Evolutionary conservation across 2,113 vertebrate genomes (phyloP).

Genomic region (Thunnus thynnus): DNA sequence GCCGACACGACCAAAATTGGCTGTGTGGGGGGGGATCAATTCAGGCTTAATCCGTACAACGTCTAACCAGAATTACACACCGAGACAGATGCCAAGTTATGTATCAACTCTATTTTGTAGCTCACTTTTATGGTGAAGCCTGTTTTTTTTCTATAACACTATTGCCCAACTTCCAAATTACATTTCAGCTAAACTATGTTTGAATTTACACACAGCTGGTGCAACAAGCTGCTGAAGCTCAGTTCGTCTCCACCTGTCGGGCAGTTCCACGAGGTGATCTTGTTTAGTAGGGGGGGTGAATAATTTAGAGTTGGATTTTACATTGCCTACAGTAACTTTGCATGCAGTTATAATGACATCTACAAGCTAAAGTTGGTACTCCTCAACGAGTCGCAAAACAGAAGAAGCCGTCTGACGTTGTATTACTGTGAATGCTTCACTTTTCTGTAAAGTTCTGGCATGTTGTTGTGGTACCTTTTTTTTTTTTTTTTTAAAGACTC

Average conservation of each 20-base stretch:
- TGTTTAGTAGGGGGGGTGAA: conserved; percentile 23
- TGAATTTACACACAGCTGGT: conserved; percentile 26
- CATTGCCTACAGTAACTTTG: conserved; percentile 44
- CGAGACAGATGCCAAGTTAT: too few relatives aligned
- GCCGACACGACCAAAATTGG: too few relatives aligned
- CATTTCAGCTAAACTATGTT: neutral
- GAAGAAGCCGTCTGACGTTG: conserved; percentile 36
- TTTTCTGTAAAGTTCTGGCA: conserved; percentile 57
- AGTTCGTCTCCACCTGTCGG: neutral
- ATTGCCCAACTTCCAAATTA: neutral
- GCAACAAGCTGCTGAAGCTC: conserved; percentile 53
- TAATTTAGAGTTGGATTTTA: conserved; percentile 4
- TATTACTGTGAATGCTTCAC: conserved; percentile 74
- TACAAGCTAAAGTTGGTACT: conserved; percentile 43
- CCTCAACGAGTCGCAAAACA: neutral
- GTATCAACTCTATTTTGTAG: neutral
- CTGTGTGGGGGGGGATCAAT: too few relatives aligned
- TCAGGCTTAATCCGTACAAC: too few relatives aligned
- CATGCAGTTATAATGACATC: conserved; percentile 58
- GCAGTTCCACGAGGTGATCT: conserved; percentile 24
- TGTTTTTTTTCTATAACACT: neutral
- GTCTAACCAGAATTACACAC: too few relatives aligned
- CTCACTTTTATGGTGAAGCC: neutral
- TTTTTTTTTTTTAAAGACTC: conserved; percentile 8
- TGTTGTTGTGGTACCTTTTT: conserved; percentile 62